Evolutionary conservation across 2,888 invertebrate species (phyloP), one percentile per base, ranked within the genome.

Genomic region (Conistra vaccinii): DNA sequence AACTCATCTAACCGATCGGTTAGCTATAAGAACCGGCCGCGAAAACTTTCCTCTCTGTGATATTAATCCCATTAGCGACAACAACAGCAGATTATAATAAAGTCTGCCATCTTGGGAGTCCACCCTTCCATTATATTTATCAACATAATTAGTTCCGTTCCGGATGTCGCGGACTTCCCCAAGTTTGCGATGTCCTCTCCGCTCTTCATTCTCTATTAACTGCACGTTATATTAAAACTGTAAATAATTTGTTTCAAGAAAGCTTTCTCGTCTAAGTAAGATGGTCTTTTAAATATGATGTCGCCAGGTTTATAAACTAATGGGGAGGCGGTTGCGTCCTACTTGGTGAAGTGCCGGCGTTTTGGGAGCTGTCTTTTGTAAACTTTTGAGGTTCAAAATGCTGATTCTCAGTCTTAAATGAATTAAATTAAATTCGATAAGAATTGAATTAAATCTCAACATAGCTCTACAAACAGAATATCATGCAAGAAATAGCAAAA

Each of bases 131-230:
- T 73, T 81, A 77, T 67, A 70, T 76, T 78, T 76, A 72, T 74
- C 57, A 78, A 80, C 74, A 65, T 67, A 78, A 80, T 84, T 76
- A 77, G 53, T 73, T 73, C 76, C 76, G 72, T 45, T 58, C 65
- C 55, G 68, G 60, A 12, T 67, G 68, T 75, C 60, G 12, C 51
- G 48, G 45, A 58, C 55, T 62, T 42, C 48, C 17, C 7, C 62
- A 80, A 76, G 58, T 82, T 84, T 69, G 26, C 45, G 51, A 23
- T 55, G 69, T 70, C 70, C 39, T 63, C 35, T 17, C 12, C n/a
- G 29, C 45, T 76, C 14, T 53, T 55, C 60, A 70, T 70, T 62
- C 39, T 32, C 39, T 32, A 58, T 76, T 80, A 70, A 76, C 23
- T 67, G 69, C 29, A 62, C 66, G 45, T 66, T 80, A 23, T 80